Evolutionary conservation across 2,113 vertebrate genomes (phyloP), one percentile per base, ranked within the genome.

Genomic region (Gadus chalcogrammus): DNA sequence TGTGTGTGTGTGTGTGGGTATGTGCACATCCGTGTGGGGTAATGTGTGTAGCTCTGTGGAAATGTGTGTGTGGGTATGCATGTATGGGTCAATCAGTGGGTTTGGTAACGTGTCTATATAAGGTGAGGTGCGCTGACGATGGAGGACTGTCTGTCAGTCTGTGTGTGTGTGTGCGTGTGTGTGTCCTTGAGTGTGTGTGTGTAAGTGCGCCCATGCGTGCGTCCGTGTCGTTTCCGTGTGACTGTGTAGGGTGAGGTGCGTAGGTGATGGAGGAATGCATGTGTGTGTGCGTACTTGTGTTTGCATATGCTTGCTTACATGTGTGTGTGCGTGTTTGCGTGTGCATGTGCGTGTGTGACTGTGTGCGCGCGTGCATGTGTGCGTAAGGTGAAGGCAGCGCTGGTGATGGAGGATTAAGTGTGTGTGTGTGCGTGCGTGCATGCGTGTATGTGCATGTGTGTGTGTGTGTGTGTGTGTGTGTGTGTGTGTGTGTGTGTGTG

Each of bases 381-480:
- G 78, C 97, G 93, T 72, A 99, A 93, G 12, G 97, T 99, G 91
- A 99, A 99, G 91, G 97, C 97, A 0, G 97, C 97, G 5, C 97
- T 99, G 90, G 97, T 98, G 91, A 99, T 99, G 82, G 97, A 99
- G 20, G 97, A 24, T 1, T 27, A 4, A 52, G 31, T 20, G n/a
- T 65, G n/a, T 65, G 64, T 20, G 38, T 65, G 64, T 65, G 64
- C 15, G 64, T 68, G 31, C 42, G 64, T 65, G 27, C 61, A 9
- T 62, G 71, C 18, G 65, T 71, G 63, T 42, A 3, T 65, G 64
- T 65, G 64, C 15, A 64, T 68, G 31, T 65, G 27, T 61, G 13
- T 62, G 71, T 22, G 65, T 71, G 63, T 48, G 42, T 48, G 42
- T 42, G 38, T 4, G 38, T 42, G 13, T 65, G 38, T 65, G 64